Evolutionary conservation across 2,888 invertebrate species (phyloP), one percentile per base, ranked within the genome.

Genomic region (Ganaspis brasiliensis): DNA sequence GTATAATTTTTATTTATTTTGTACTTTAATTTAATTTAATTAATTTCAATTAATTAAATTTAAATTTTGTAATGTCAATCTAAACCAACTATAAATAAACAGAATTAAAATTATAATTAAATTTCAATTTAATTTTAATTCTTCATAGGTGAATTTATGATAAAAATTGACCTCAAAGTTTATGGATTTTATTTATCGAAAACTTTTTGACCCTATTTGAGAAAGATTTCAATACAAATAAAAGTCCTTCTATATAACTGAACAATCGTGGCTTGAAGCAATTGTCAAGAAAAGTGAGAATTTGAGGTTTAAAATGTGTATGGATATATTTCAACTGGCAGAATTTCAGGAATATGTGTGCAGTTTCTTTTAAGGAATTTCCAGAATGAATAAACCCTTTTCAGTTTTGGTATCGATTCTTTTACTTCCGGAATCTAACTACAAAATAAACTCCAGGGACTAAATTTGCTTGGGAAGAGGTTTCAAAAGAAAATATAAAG

Each of bases 251-350:
- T 14, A 26, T 14, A 26, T 16, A n/a, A 3, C 8, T 59, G n/a
- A 31, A 59, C 31, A n/a, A 59, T 31, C 16, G 14, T 59, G n/a
- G 59, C 16, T 16, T 1, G 10, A n/a, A 45, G n/a, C 67, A 67
- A 61, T 61, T 35, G 61, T 35, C 19, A 1, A 37, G 61, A 61
- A 61, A 40, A 16, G 61, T 61, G 37, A 10, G 12, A 37, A 61
- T n/a, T 12, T 31, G 35, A 35, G 16, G 16, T 61, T 61, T 61
- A 10, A 9, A 16, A 59, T 26, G 2, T 24, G 16, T 59, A 14
- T 8, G 14, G 2, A 59, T 40, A 40, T 40, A 40, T 8, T 61
- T 35, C 19, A 61, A 61, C 26, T n/a, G 35, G n/a, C 31, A 31
- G n/a, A 10, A 31, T 35, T 26, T 16, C 16, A 1, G n/a, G 16